Percentiles rank a stretch among this genome's conserved stretches.
Conservation (phyloP, 2,888 invertebrate species). For the Acanthoscelides obtectus region DNA sequence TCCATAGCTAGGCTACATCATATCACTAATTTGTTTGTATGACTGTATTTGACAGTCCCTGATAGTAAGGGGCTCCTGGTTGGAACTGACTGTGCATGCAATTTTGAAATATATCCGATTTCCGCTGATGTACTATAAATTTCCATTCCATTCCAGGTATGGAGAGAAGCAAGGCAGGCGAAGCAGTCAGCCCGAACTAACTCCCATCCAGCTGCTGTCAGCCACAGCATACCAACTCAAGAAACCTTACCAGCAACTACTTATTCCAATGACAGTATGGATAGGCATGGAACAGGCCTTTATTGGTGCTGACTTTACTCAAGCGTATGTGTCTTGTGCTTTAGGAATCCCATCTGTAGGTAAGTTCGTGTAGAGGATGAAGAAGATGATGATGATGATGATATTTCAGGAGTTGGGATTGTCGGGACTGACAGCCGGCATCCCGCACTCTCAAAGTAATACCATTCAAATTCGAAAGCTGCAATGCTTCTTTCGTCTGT, state of each 20-base stretch:
- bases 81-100: neutral
- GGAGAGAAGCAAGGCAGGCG: constrained; percentile 74
- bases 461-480: too few species aligned
- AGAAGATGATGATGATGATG: too few species aligned
- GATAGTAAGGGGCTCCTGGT: neutral
- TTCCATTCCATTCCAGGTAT: constrained; percentile 55
- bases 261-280: constrained; percentile 93
- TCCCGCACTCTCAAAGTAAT: too few species aligned
- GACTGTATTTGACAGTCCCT: neutral
- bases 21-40: too few species aligned
- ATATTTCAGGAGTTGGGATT: too few species aligned
- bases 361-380: neutral
- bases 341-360: constrained; percentile 86
- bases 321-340: constrained; percentile 67
- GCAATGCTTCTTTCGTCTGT: too few species aligned
- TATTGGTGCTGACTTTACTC: constrained; percentile 86
- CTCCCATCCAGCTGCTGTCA: constrained; percentile 75
- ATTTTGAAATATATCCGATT: neutral
- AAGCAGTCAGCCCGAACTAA: constrained; percentile 68
- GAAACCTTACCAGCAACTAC: constrained; percentile 85
- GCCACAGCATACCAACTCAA: constrained; percentile 88
- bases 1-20: too few species aligned
- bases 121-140: too few species aligned
- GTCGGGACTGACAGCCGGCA: too few species aligned
- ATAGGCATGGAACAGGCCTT: constrained; percentile 98